phyloP scores from a whole-genome alignment of 1,140 invertebrate species.

The Heliconius hermathena region DNA sequence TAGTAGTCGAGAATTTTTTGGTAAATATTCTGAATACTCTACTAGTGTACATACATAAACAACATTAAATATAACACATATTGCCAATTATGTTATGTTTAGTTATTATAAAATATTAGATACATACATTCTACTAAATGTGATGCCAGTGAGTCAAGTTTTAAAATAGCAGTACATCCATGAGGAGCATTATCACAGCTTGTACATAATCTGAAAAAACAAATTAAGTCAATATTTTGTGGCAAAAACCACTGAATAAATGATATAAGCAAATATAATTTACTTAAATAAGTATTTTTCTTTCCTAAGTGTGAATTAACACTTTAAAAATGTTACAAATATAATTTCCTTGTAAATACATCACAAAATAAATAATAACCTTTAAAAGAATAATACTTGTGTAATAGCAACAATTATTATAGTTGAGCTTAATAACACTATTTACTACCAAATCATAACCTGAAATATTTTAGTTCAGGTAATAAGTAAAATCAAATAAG shows the following conservation, averaged over 20 bases:
- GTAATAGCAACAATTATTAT: too few relatives aligned
- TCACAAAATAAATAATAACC: too few relatives aligned
- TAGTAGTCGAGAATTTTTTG: not conserved
- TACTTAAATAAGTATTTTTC: too few relatives aligned
- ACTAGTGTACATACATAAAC: not conserved
- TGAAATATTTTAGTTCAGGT: constrained; percentile 31
- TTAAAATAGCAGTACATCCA: constrained; percentile 92
- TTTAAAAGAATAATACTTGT: too few relatives aligned
- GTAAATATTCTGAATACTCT: not conserved
- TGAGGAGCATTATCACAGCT: constrained; percentile 94
- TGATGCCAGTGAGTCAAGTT: constrained; percentile 90
- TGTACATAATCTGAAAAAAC: constrained; percentile 88
- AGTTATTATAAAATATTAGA: constrained; percentile 4
- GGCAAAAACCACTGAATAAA: too few relatives aligned
- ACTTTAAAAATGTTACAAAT: too few relatives aligned
- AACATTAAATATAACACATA: not conserved
- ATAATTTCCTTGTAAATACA: too few relatives aligned
- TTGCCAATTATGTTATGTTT: not conserved
- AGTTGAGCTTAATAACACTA: not conserved
- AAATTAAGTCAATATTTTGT: not conserved
- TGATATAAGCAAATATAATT: too few relatives aligned
- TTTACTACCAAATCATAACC: constrained; percentile 36
- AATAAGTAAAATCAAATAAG: constrained; percentile 19
- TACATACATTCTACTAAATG: constrained; percentile 96
- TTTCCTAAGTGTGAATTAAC: too few relatives aligned